A percentile compares a stretch with the other conserved stretches of the same genome.
These are phyloP conservation scores for Camelus bactrianus DNA, from an alignment of 2,113 vertebrate species.

Conservation along the genomic window DNA sequence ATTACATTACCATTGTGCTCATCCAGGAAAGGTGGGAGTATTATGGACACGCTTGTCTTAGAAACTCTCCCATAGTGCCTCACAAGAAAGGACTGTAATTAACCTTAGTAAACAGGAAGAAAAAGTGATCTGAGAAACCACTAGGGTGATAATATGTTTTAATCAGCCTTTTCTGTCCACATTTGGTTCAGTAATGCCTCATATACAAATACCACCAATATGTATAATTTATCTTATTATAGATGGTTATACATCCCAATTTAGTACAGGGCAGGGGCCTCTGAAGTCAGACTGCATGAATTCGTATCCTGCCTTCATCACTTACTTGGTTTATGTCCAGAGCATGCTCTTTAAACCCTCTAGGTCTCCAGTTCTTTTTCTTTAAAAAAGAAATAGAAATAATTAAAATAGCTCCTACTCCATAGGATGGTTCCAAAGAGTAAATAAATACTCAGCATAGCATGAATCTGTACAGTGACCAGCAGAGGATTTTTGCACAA, in stretches of 20 bases:
- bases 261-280: background rate
- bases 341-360: background rate
- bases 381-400: background rate
- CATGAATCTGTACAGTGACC: background rate
- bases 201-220: background rate
- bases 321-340: constrained; percentile 1
- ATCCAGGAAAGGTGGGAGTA: background rate
- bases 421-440: background rate
- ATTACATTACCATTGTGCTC: background rate
- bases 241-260: background rate
- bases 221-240: background rate
- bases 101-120: constrained; percentile 12
- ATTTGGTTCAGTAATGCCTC: background rate
- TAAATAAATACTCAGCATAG: background rate
- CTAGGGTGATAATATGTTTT: background rate
- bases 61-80: background rate
- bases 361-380: background rate
- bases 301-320: background rate
- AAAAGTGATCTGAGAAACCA: background rate
- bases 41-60: background rate
- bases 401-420: background rate
- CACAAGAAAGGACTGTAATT: background rate
- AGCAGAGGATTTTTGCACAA: background rate
- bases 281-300: background rate
- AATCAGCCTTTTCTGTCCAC: constrained; percentile 1